These are phyloP conservation scores for Brachionichthys hirsutus DNA, from an alignment of 2,113 vertebrate species.

Conservation along the genomic window DNA sequence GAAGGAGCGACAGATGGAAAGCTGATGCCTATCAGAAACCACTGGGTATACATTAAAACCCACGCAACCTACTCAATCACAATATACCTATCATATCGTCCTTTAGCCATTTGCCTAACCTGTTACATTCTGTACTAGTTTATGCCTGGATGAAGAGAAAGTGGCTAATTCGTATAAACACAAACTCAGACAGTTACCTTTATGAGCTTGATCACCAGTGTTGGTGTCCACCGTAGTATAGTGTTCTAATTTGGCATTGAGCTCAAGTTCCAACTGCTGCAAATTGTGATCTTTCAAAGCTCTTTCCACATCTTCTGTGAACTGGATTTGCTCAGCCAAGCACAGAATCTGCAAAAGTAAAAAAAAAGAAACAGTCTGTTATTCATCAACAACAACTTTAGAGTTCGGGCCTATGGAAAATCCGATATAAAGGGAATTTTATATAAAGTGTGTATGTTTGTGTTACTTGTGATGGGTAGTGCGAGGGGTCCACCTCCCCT, in stretches of 20 bases:
- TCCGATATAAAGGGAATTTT: no score
- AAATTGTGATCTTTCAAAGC: constrained; percentile 83
- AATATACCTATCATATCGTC: no score
- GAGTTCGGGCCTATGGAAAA: not conserved
- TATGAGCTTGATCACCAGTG: constrained; percentile 73
- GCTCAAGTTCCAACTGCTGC: constrained; percentile 86
- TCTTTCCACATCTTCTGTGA: constrained; percentile 92
- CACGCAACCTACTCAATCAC: no score
- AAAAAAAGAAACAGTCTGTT: not conserved
- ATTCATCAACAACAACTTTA: not conserved
- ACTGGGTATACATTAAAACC: no score
- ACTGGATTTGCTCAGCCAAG: constrained; percentile 95
- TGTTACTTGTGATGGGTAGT: constrained; percentile 91
- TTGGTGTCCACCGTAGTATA: constrained; percentile 86
- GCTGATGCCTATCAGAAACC: no score
- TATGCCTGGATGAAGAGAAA: no score
- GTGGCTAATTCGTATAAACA: no score
- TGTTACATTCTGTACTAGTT: no score
- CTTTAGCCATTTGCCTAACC: no score
- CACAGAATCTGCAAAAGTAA: constrained; percentile 84
- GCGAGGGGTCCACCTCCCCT: constrained; percentile 85
- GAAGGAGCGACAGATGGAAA: no score
- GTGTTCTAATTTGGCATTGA: constrained; percentile 86
- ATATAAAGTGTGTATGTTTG: not conserved
- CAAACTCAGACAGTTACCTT: constrained; percentile 74